phyloP scores from a whole-genome alignment of 1,140 invertebrate genomes.

The Heterodera carotae region DNA sequence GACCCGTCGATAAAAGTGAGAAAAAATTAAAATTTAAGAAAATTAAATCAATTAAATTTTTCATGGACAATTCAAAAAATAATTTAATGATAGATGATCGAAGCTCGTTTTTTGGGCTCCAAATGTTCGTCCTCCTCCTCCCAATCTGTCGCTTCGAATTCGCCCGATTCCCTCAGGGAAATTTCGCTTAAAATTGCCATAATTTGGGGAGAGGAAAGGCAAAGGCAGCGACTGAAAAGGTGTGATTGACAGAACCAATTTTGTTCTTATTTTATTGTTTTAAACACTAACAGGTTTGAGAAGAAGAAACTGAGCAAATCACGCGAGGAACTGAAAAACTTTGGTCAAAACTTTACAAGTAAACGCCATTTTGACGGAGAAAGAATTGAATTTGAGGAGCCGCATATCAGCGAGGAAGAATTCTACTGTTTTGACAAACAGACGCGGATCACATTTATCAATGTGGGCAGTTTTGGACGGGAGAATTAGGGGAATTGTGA shows the following conservation, averaged over 20 bases:
- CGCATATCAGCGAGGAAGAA: constrained; percentile 20
- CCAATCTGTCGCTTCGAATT: constrained; percentile 8
- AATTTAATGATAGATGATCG: constrained; percentile 15
- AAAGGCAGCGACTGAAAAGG: constrained; percentile 25
- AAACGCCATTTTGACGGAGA: constrained; percentile 11
- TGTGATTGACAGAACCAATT: background rate
- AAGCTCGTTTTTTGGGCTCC: constrained; percentile 1
- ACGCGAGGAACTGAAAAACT: constrained; percentile 1
- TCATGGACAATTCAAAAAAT: background rate
- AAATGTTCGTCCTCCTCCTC: background rate
- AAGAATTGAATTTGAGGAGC: background rate
- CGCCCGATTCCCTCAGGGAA: constrained; percentile 2
- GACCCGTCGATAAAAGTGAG: background rate
- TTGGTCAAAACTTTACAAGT: constrained; percentile 18
- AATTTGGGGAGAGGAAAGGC: constrained; percentile 25
- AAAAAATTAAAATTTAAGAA: background rate
- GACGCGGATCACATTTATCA: constrained; percentile 20
- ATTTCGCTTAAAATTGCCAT: constrained; percentile 16
- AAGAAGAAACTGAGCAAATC: background rate
- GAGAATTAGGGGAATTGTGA: no score
- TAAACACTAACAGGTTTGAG: constrained; percentile 12
- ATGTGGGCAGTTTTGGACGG: constrained; percentile 14
- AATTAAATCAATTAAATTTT: background rate
- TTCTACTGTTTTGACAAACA: constrained; percentile 27
- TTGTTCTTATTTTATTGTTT: background rate